A percentile compares a stretch with the other conserved stretches of the same genome.
These are phyloP conservation scores for Anoncus sp. DNA, from an alignment of 2,888 invertebrate genomes.

Conservation along the genomic window DNA sequence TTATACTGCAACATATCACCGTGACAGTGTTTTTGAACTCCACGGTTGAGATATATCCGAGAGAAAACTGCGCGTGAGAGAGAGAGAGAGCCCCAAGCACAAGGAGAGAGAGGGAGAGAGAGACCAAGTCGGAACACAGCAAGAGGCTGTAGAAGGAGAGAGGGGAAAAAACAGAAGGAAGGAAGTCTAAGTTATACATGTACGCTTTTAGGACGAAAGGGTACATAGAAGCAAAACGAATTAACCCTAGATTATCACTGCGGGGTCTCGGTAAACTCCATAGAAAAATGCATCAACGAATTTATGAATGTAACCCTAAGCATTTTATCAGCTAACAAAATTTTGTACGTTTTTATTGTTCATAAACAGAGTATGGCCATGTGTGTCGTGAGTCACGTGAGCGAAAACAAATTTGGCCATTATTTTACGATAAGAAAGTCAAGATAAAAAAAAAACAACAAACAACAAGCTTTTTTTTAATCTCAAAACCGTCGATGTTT, in stretches of 20 bases:
- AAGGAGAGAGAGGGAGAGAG: slow-evolving; percentile 32
- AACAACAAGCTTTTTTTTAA: no score
- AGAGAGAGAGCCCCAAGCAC: slow-evolving; percentile 5
- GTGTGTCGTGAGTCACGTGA: no score
- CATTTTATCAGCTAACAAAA: no score
- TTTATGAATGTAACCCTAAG: background rate
- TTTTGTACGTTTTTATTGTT: no score
- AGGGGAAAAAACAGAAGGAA: slow-evolving; percentile 21
- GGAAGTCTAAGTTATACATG: slow-evolving; percentile 25
- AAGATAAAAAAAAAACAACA: background rate
- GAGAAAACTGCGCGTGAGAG: slow-evolving; percentile 25
- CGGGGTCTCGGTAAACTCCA: background rate
- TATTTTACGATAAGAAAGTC: no score
- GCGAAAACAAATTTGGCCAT: no score
- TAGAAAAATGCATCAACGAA: background rate
- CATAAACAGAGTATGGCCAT: no score
- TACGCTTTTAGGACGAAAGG: background rate
- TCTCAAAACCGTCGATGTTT: slow-evolving; percentile 3
- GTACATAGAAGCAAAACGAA: background rate
- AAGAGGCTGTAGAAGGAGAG: background rate
- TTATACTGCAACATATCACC: slow-evolving; percentile 41
- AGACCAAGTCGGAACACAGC: slow-evolving; percentile 24
- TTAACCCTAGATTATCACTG: background rate
- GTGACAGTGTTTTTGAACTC: slow-evolving; percentile 52
- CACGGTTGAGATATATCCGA: slow-evolving; percentile 43